Conservation (phyloP, 2,113 vertebrate genomes). For the Pluvialis apricaria region DNA sequence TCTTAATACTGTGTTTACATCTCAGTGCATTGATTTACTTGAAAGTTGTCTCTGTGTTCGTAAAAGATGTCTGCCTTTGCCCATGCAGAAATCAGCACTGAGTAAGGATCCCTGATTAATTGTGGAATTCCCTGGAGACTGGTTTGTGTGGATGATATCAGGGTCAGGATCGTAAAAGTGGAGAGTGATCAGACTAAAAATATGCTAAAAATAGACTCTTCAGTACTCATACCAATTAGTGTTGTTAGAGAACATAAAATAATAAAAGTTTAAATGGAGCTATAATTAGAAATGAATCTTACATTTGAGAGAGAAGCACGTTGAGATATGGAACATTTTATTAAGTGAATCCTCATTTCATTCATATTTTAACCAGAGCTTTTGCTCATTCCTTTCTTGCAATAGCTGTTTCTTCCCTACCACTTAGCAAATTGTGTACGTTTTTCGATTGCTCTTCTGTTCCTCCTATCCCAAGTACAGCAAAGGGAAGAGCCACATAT, state of each 20-base stretch:
- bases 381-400: background rate
- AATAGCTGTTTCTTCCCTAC: background rate
- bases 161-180: background rate
- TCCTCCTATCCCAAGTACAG: background rate
- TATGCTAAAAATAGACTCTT: background rate
- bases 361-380: background rate
- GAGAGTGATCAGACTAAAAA: background rate
- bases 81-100: background rate
- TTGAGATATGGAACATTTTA: background rate
- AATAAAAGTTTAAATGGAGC: background rate
- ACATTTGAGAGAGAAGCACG: background rate
- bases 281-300: background rate
- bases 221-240: background rate
- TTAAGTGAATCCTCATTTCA: background rate
- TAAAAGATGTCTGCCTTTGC: background rate
- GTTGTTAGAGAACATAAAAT: background rate
- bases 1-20: background rate
- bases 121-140: background rate
- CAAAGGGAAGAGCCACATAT: background rate
- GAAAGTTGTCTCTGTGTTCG: background rate
- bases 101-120: background rate
- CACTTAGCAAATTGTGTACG: background rate
- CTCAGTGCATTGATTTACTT: background rate
- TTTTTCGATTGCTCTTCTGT: background rate
- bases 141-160: background rate